A percentile compares a stretch with the other conserved stretches of the same genome.
Evolutionary conservation across 2,113 vertebrate genomes (phyloP).

Genomic region (Pelmatolapia mariae): DNA sequence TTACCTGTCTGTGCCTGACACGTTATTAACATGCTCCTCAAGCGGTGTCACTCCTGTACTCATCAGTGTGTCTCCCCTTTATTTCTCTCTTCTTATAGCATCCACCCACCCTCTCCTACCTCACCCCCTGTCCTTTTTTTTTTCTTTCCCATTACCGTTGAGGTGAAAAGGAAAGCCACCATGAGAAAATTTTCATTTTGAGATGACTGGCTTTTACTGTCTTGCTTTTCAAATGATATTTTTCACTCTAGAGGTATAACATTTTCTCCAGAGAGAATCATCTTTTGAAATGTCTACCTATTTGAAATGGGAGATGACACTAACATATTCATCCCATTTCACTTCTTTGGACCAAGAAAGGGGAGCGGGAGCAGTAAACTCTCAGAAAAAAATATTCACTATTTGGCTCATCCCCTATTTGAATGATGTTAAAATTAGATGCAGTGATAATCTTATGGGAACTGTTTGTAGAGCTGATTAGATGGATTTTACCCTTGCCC

Average conservation of each 20-base stretch:
- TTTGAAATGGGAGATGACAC: slow-evolving; percentile 70
- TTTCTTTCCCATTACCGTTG: slow-evolving; percentile 11
- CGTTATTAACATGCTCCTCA: slow-evolving; percentile 61
- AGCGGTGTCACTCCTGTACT: slow-evolving; percentile 52
- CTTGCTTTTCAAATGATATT: slow-evolving; percentile 62
- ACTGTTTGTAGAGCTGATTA: not conserved
- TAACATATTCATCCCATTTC: slow-evolving; percentile 65
- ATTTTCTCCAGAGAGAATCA: slow-evolving; percentile 57
- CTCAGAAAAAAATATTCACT: slow-evolving; percentile 28
- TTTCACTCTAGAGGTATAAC: slow-evolving; percentile 51
- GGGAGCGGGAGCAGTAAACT: not conserved
- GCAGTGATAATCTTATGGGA: not conserved
- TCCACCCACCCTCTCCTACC: not conserved
- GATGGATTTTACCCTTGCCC: not conserved
- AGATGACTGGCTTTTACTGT: slow-evolving; percentile 62
- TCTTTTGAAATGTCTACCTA: slow-evolving; percentile 64
- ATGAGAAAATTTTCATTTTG: slow-evolving; percentile 58
- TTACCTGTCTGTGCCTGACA: slow-evolving; percentile 52
- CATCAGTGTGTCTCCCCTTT: slow-evolving; percentile 32
- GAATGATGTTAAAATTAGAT: slow-evolving; percentile 22
- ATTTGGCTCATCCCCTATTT: slow-evolving; percentile 1
- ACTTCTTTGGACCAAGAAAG: slow-evolving; percentile 32
- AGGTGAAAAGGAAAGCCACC: slow-evolving; percentile 60
- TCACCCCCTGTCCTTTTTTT: not conserved
- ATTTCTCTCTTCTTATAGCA: not conserved